Evolutionary conservation across 1,140 invertebrate species (phyloP), one percentile per base, ranked within the genome.

Genomic region (Drosophila pandora): DNA sequence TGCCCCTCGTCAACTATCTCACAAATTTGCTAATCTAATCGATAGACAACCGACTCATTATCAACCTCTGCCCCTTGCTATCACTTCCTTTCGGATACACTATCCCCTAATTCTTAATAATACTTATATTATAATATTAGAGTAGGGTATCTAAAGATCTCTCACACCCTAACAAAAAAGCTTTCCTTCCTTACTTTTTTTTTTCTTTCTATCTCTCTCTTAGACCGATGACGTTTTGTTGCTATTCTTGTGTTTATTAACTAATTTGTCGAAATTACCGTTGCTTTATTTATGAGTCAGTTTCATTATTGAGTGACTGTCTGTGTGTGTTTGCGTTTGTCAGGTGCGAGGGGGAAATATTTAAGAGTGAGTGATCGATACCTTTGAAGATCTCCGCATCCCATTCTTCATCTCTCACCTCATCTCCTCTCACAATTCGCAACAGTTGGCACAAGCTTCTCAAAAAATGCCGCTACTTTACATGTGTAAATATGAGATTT

Each of bases 21-120:
- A 61, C 34, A 75, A 75, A 68, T 81, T 77, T 63, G 70, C 65
- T 87, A 87, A 85, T 85, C 82, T 88, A 88, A 85, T 85, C 82
- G 34, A 75, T 67, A 64, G 71, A 65, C 60, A 57, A 68, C 17
- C 22, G 23, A 49, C 21, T 37, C 37, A 74, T 59, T 82, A 85
- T 84, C 79, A 81, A 81, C 30, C 41, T 59, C 13, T 58, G 39
- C 22, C 39, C 25, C 17, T 17, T 45, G 25, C 1, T 8, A 28
- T 12, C 7, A 30, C 45, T 65, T 45, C 56, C 34, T 67, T 61
- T 73, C 69, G 64, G 69, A 70, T 75, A 75, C 48, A 23, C 47
- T 53, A 65, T 49, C 23, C 43, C 10, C 13, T 12, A 17, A 17
- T 17, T 17, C 17, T 17, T 17, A 17, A 17, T 28, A 28, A 28